A percentile compares a stretch with the other conserved stretches of the same genome.
Conservation (phyloP, 1,140 invertebrate genomes). For the Drosophila arizonae region DNA sequence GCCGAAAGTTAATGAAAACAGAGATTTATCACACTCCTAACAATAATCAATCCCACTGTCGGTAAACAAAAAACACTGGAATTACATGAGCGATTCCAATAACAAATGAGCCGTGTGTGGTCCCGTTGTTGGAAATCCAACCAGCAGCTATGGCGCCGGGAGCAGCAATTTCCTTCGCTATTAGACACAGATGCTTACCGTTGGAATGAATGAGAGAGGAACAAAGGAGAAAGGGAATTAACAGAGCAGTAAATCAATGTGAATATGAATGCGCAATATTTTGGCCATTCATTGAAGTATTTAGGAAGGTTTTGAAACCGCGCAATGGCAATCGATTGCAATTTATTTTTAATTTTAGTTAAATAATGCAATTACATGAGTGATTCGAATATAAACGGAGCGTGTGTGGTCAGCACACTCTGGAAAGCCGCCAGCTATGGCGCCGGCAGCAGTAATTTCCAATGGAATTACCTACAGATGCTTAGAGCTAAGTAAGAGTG, state of each 20-base stretch:
- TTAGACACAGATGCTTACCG: constrained; percentile 7
- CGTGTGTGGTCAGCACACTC: constrained; percentile 49
- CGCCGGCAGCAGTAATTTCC: constrained; percentile 36
- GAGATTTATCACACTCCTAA: constrained; percentile 82
- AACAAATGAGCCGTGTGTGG: constrained; percentile 62
- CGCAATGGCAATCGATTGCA: constrained; percentile 40
- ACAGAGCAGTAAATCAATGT: constrained; percentile 51
- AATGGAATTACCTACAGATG: constrained; percentile 2
- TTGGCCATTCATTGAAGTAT: constrained; percentile 35
- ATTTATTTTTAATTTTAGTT: constrained; percentile 34
- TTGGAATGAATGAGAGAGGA: neutral
- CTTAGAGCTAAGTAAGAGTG: neutral
- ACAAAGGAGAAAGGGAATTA: too few species aligned
- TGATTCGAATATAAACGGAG: constrained; percentile 68
- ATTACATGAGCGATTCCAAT: constrained; percentile 74
- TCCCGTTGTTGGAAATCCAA: neutral
- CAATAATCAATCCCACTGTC: constrained; percentile 71
- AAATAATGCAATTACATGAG: constrained; percentile 59
- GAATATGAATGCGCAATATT: constrained; percentile 69
- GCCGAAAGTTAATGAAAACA: constrained; percentile 81
- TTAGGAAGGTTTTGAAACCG: neutral
- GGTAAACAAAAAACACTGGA: constrained; percentile 46
- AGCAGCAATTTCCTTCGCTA: constrained; percentile 23
- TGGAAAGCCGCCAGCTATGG: constrained; percentile 8
- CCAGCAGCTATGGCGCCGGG: constrained; percentile 34